Evolutionary conservation across 2,888 invertebrate genomes (phyloP).

Genomic region (Philereme transversata): DNA sequence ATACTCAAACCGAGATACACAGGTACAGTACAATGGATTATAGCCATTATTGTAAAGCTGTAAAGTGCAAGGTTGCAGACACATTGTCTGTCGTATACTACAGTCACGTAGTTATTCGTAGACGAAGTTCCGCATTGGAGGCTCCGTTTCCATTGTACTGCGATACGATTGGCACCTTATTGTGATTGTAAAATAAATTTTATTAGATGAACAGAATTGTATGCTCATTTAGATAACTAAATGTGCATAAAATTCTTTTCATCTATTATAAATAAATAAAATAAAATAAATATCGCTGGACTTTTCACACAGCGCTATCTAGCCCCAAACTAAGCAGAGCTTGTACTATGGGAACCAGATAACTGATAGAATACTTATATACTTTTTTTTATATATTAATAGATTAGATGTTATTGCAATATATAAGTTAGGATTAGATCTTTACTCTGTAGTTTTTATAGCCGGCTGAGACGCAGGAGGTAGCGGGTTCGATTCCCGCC

Average conservation of each 20-base stretch:
- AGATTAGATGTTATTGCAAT: background rate
- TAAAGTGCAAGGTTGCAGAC: slow-evolving; percentile 33
- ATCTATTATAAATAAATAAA: too few relatives aligned
- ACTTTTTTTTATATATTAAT: too few relatives aligned
- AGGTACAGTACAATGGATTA: slow-evolving; percentile 20
- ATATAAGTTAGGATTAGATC: background rate
- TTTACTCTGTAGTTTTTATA: too few relatives aligned
- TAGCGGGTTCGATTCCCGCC: too few relatives aligned
- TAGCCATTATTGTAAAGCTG: slow-evolving; percentile 28
- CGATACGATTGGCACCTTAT: slow-evolving; percentile 38
- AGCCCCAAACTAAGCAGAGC: too few relatives aligned
- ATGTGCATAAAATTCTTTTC: too few relatives aligned
- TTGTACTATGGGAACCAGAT: too few relatives aligned
- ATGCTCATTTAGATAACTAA: slow-evolving; percentile 5
- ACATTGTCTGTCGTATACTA: slow-evolving; percentile 36
- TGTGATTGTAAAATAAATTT: slow-evolving; percentile 20
- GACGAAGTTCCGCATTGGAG: slow-evolving; percentile 51
- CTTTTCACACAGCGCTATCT: too few relatives aligned
- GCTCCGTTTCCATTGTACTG: slow-evolving; percentile 46
- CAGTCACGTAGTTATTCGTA: slow-evolving; percentile 53
- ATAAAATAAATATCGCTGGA: too few relatives aligned
- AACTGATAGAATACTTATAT: too few relatives aligned
- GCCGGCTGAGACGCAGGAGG: too few relatives aligned
- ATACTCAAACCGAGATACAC: slow-evolving; percentile 37
- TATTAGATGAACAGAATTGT: slow-evolving; percentile 17